A percentile compares a stretch with the other conserved stretches of the same genome.
Conservation (phyloP, 2,797 vertebrate genomes). For the Cyclopterus lumpus region DNA sequence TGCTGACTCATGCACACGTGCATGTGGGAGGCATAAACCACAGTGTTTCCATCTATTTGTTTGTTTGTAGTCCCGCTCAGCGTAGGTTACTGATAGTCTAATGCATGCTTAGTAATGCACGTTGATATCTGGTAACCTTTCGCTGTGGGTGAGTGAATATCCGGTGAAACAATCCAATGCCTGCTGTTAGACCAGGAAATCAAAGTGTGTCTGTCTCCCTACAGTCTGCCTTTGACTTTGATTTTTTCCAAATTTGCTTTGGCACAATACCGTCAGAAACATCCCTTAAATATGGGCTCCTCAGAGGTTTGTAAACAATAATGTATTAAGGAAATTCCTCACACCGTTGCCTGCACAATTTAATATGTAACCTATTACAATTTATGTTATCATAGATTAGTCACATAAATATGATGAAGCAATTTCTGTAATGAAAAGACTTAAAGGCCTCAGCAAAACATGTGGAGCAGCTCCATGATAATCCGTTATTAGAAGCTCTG, state of each 20-base stretch:
- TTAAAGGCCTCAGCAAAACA: slow-evolving; percentile 73
- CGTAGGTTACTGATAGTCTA: slow-evolving; percentile 58
- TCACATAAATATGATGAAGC: slow-evolving; percentile 70
- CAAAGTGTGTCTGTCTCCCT: slow-evolving; percentile 47
- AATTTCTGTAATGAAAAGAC: slow-evolving; percentile 75
- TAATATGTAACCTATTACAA: slow-evolving; percentile 44
- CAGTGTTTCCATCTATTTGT: slow-evolving; percentile 60
- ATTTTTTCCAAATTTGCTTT: slow-evolving; percentile 25
- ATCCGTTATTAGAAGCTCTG: slow-evolving; percentile 77
- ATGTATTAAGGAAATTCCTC: slow-evolving; percentile 33
- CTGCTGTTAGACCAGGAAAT: slow-evolving; percentile 41
- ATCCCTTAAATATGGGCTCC: slow-evolving; percentile 11
- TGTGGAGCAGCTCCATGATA: slow-evolving; percentile 73
- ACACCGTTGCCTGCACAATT: slow-evolving; percentile 13
- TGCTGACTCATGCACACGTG: slow-evolving; percentile 76
- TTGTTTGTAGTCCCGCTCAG: slow-evolving; percentile 62
- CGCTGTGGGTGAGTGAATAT: slow-evolving; percentile 54
- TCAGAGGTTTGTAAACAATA: slow-evolving; percentile 27
- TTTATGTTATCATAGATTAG: slow-evolving; percentile 63
- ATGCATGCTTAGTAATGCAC: slow-evolving; percentile 56
- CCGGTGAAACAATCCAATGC: slow-evolving; percentile 43
- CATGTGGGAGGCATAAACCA: slow-evolving; percentile 68
- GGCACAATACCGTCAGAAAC: background rate
- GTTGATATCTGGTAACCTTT: slow-evolving; percentile 49
- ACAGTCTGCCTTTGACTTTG: slow-evolving; percentile 38